phyloP scores from a whole-genome alignment of 2,113 vertebrate species.

The Anarhynchus alexandrinus region DNA sequence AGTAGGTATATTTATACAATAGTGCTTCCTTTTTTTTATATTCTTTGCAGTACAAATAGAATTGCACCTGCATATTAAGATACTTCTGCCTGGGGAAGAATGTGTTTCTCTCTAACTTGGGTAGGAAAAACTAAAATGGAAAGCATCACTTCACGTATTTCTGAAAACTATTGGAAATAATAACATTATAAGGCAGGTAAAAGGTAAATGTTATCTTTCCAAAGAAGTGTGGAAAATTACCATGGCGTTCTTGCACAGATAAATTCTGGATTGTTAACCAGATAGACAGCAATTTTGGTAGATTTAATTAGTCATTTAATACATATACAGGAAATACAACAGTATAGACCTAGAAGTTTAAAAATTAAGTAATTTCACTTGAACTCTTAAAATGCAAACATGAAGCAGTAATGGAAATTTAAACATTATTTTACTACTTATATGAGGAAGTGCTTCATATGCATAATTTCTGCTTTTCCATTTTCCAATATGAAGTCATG shows the following conservation, averaged over 20 bases:
- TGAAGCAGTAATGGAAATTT: background rate
- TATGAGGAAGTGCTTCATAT: background rate
- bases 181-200: background rate
- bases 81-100: background rate
- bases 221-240: background rate
- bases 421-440: background rate
- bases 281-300: background rate
- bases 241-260: background rate
- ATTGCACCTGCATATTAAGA: background rate
- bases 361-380: background rate
- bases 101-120: background rate
- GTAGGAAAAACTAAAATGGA: background rate
- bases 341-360: background rate
- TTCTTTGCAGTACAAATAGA: background rate
- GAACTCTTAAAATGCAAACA: background rate
- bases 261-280: background rate
- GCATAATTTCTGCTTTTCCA: background rate
- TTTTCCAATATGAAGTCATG: background rate
- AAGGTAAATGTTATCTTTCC: background rate
- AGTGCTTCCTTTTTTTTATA: background rate
- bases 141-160: background rate
- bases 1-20: background rate
- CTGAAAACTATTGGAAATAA: background rate
- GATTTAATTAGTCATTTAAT: background rate
- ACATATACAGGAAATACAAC: background rate